A percentile compares a stretch with the other conserved stretches of the same genome.
These are phyloP conservation scores for Noctua comes DNA, from an alignment of 2,888 invertebrate genomes.

Conservation along the genomic window DNA sequence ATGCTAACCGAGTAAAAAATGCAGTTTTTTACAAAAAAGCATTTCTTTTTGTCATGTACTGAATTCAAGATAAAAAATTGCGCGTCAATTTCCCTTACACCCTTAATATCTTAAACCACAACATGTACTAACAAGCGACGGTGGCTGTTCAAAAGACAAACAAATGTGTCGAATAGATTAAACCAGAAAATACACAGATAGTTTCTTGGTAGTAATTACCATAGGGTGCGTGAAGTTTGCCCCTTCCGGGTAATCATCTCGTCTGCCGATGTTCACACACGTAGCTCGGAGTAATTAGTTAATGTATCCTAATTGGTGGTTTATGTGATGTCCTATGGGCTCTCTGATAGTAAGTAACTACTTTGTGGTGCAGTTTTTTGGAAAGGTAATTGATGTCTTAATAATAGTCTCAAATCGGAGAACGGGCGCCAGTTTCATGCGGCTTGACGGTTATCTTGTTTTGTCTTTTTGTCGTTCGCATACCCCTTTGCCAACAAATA, in stretches of 20 bases:
- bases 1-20: background rate
- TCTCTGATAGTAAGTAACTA: too few relatives aligned
- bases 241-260: constrained; percentile 28
- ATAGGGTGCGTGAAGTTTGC: constrained; percentile 24
- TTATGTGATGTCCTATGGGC: background rate
- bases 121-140: background rate
- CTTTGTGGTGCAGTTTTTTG: background rate
- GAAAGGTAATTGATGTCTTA: background rate
- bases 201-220: constrained; percentile 31
- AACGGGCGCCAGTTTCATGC: background rate
- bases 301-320: constrained; percentile 20
- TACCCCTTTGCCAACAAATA: background rate
- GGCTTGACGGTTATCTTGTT: too few relatives aligned
- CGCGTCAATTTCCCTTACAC: background rate
- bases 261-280: constrained; percentile 35
- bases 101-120: background rate
- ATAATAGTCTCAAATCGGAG: background rate
- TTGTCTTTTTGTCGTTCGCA: background rate
- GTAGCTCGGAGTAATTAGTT: constrained; percentile 30
- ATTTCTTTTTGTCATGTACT: background rate
- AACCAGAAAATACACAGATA: constrained; percentile 8
- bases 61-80: background rate
- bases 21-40: background rate
- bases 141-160: constrained; percentile 39
- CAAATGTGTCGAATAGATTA: constrained; percentile 32